Percentiles rank a stretch among this genome's conserved stretches.
phyloP scores from a whole-genome alignment of 2,888 invertebrate genomes.

The Drosophila gaucha region DNA sequence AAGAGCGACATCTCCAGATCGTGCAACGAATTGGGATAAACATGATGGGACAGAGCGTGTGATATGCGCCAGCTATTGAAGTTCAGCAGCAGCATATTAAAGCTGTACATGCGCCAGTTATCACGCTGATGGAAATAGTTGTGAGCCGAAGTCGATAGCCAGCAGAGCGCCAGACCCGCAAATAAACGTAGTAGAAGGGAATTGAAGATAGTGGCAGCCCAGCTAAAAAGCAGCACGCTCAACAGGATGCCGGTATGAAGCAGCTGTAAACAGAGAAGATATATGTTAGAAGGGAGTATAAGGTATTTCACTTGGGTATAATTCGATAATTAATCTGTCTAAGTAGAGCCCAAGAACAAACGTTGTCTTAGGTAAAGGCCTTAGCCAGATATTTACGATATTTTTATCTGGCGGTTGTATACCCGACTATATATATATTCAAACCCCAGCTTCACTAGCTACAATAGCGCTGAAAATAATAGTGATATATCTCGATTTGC shows the following conservation, averaged over 20 bases:
- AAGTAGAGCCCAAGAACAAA: too few species aligned
- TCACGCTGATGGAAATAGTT: constrained; percentile 91
- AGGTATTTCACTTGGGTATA: too few species aligned
- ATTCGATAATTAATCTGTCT: too few species aligned
- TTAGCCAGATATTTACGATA: too few species aligned
- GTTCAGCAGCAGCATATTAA: constrained; percentile 88
- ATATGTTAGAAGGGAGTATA: too few species aligned
- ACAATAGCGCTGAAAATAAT: too few species aligned
- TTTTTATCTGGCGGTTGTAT: too few species aligned
- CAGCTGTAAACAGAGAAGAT: constrained; percentile 42
- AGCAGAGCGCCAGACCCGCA: constrained; percentile 87
- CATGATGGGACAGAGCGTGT: constrained; percentile 91
- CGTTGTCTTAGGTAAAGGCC: too few species aligned
- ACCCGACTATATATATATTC: too few species aligned
- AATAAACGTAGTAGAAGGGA: constrained; percentile 75
- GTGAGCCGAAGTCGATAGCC: constrained; percentile 88
- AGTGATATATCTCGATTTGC: too few species aligned
- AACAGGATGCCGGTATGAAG: constrained; percentile 62
- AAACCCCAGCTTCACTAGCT: too few species aligned
- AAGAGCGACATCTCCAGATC: constrained; percentile 89
- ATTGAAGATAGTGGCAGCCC: constrained; percentile 72
- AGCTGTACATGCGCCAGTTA: constrained; percentile 91
- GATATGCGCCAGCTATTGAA: constrained; percentile 89
- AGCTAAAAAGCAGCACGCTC: constrained; percentile 73
- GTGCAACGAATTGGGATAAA: constrained; percentile 90